Percentiles rank a stretch among this genome's conserved stretches.
Conservation (phyloP, 1,140 invertebrate genomes). For the Nymphalis io region DNA sequence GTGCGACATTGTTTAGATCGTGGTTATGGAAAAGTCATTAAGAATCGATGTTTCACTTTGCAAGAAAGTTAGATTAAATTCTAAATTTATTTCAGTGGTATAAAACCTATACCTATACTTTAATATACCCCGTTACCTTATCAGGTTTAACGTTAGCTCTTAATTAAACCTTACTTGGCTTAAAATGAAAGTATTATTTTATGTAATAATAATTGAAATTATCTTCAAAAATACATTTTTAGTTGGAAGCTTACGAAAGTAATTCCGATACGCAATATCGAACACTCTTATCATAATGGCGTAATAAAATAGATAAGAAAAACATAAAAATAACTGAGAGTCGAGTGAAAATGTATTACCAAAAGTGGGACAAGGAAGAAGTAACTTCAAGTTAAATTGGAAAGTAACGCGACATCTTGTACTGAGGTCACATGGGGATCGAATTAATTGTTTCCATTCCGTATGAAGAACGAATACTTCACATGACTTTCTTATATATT, state of each 20-base stretch:
- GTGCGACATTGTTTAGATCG: constrained; percentile 39
- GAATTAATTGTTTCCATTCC: constrained; percentile 53
- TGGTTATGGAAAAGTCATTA: constrained; percentile 46
- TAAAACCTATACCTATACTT: no score
- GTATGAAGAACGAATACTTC: constrained; percentile 45
- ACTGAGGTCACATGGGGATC: constrained; percentile 46
- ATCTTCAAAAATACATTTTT: constrained; percentile 6
- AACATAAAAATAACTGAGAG: constrained; percentile 46
- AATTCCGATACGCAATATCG: constrained; percentile 35
- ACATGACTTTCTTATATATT: constrained; percentile 52
- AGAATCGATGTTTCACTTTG: constrained; percentile 45
- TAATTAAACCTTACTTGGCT: no score
- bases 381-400: constrained; percentile 42
- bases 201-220: neutral
- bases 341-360: constrained; percentile 37
- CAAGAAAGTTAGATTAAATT: constrained; percentile 41
- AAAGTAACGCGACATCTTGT: constrained; percentile 45
- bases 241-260: constrained; percentile 10
- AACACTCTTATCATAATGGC: constrained; percentile 44
- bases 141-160: neutral
- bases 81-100: constrained; percentile 24
- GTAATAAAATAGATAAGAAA: constrained; percentile 52
- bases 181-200: no score
- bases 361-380: constrained; percentile 31
- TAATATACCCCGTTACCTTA: neutral